Evolutionary conservation across 2,797 vertebrate genomes (phyloP).

Genomic region (Girardinus metallicus): DNA sequence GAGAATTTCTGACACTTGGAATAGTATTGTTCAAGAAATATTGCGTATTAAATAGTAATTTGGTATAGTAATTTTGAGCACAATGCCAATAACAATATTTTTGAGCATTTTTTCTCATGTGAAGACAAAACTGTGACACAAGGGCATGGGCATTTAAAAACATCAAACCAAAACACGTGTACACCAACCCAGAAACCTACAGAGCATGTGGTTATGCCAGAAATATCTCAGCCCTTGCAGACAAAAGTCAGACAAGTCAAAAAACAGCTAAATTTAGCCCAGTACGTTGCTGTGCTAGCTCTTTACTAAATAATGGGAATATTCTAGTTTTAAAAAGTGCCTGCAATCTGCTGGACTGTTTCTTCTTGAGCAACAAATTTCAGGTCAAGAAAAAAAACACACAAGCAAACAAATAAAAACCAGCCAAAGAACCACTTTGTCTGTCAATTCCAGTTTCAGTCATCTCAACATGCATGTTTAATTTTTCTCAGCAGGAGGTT

Average conservation of each 20-base stretch:
- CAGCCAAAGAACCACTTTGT: background rate
- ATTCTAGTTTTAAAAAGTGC: background rate
- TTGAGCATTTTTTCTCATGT: background rate
- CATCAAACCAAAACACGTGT: slow-evolving; percentile 12
- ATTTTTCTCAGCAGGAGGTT: background rate
- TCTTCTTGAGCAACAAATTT: background rate
- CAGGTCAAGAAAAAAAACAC: background rate
- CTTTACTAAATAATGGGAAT: background rate
- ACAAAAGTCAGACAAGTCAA: background rate
- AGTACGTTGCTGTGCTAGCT: background rate
- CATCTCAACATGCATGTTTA: background rate
- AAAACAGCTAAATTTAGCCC: background rate
- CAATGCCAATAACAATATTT: background rate
- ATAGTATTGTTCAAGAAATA: background rate
- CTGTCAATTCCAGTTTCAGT: background rate
- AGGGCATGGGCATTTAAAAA: background rate
- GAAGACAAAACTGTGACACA: background rate
- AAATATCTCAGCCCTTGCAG: background rate
- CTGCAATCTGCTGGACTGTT: background rate
- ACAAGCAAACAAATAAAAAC: too few relatives aligned
- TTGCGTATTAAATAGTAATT: background rate
- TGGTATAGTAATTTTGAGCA: background rate
- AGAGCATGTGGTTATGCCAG: background rate
- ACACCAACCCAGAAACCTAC: slow-evolving; percentile 46
- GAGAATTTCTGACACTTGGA: background rate